phyloP scores from a whole-genome alignment of 2,113 vertebrate genomes.

The Saguinus midas region DNA sequence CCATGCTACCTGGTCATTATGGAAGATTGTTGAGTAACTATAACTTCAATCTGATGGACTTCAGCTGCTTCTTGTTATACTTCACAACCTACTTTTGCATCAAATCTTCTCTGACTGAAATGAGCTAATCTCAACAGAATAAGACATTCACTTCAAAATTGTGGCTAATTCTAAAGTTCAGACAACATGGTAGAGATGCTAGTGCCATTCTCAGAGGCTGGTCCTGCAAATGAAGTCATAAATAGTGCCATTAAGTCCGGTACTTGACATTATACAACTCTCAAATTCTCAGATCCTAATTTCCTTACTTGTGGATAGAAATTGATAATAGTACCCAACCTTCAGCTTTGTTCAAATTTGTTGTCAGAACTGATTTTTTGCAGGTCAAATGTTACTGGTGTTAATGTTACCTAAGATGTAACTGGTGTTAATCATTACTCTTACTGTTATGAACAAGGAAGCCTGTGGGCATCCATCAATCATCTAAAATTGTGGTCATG shows the following conservation, averaged over 20 bases:
- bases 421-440: neutral
- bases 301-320: neutral
- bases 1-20: neutral
- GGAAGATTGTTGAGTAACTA: neutral
- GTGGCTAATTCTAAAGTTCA: neutral
- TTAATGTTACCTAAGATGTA: neutral
- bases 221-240: too few species aligned
- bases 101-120: neutral
- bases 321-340: neutral
- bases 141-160: neutral
- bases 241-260: neutral
- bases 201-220: neutral
- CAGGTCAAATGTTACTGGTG: neutral
- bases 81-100: neutral
- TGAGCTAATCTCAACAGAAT: neutral
- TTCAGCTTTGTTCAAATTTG: neutral
- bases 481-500: neutral
- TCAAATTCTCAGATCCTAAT: neutral
- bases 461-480: neutral
- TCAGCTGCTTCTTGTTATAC: neutral
- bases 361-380: neutral
- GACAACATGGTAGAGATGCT: neutral
- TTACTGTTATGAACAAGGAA: neutral
- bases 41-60: neutral
- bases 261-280: neutral